phyloP scores from a whole-genome alignment of 1,140 invertebrate species.

The Aleiodes sp. region DNA sequence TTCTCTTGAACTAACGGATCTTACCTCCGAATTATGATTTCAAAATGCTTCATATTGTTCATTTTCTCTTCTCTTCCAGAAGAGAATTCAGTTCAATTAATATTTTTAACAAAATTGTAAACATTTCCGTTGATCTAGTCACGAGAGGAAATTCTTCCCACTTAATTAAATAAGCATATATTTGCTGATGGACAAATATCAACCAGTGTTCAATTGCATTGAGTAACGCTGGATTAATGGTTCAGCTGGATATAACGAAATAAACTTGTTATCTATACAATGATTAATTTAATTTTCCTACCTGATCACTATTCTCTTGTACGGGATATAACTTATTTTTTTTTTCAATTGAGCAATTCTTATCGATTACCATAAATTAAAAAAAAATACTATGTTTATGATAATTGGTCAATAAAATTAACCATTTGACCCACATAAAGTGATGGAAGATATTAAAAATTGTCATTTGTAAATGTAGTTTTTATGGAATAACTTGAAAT shows the following conservation, averaged over 20 bases:
- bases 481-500: no score
- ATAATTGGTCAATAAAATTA: background rate
- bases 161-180: background rate
- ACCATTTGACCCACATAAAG: background rate
- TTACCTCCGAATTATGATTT: background rate
- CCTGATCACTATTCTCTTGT: no score
- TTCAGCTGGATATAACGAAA: background rate
- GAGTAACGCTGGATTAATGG: background rate
- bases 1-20: background rate
- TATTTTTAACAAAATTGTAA: no score
- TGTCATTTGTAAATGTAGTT: background rate
- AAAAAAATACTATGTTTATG: background rate
- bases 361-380: background rate
- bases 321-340: no score
- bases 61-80: no score
- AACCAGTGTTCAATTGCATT: background rate
- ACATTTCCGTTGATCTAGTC: background rate
- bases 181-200: background rate
- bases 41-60: no score
- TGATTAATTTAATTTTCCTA: no score
- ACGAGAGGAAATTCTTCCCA: background rate
- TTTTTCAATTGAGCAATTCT: no score
- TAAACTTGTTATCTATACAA: no score
- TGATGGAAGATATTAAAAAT: constrained; percentile 7
- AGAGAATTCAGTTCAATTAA: no score